Evolutionary conservation across 2,888 invertebrate species (phyloP), one percentile per base, ranked within the genome.

Genomic region (Sericinus montela): DNA sequence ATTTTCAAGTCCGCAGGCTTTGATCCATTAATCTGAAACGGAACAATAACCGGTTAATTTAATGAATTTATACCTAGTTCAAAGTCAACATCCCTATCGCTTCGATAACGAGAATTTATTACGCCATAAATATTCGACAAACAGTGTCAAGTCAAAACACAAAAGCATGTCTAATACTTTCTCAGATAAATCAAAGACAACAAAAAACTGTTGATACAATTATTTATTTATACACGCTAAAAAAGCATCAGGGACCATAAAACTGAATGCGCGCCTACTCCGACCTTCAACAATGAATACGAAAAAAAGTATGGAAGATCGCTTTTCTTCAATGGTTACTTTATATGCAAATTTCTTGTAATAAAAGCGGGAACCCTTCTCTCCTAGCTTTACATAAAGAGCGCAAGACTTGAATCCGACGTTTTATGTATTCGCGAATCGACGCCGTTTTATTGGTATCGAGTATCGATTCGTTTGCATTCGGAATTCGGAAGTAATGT

Each of bases 271-370:
- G 75, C 72, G 70, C 55, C 57, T 55, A 57, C 67, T 30, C 67
- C 74, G 80, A 77, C 78, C 81, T 85, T 78, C 75, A 79, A 86
- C 87, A 85, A 87, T 86, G 85, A 87, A 86, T 85, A 81, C 77
- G 76, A 81, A 84, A 85, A 72, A 41, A 79, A 80, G 75, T 75
- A 72, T 67, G 69, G 60, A 76, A 80, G 87, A 87, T 88, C 86
- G 83, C 81, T 84, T 87, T 86, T 82, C 88, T 88, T 87, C 83
- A 84, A 88, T 86, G 87, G 86, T 88, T 88, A 88, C 88, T 88
- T 88, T 88, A 88, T 86, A 88, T 88, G 88, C 82, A 87, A 88
- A 88, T 88, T 81, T 77, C 70, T 75, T 69, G 86, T 76, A 77
- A 86, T 88, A 88, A 88, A 88, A 88, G 56, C 66, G 67, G 77